Evolutionary conservation across 2,113 vertebrate species (phyloP), one percentile per base, ranked within the genome.

Genomic region (Datnioides undecimradiatus): DNA sequence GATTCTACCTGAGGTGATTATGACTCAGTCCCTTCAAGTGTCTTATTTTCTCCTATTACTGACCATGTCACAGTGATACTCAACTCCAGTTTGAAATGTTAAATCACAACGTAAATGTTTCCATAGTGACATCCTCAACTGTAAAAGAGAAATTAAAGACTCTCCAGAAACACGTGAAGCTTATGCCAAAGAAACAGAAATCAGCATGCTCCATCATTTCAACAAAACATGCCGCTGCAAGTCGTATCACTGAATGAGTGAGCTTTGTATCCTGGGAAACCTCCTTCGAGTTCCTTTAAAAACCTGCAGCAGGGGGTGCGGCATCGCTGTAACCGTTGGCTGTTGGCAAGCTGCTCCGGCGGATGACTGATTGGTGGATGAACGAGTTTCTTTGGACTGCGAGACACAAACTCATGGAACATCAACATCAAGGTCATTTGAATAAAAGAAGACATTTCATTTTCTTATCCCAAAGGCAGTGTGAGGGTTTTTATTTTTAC

Each of bases 201-300:
- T 70, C 23, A 17, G 13, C 36, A 45, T 59, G 68, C 57, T 52
- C 21, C 8, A n/a, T 73, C n/a, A 25, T 45, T 74, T 73, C 25
- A 54, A 16, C 54, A 65, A 65, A 83, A 87, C 88, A 80, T 73
- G 88, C 73, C 3, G 0, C 60, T 41, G 77, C 88, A 91, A 41
- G 88, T 80, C 75, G 3, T 25, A 33, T 59, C n/a, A 21, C 2
- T 19, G 8, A 25, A 41, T 58, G 43, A 85, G 21, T 12, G 0
- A 76, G 76, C 52, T 65, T 59, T 57, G 60, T 36, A 29, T 87
- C 38, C 67, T 79, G 75, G 78, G 63, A 86, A 85, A 72, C 54
- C 12, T 51, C 54, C 45, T 46, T 51, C 67, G 59, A n/a, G n/a
- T n/a, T n/a, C n/a, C n/a, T 40, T 72, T 70, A n/a, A 62, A 77